Percentiles rank a stretch among this genome's conserved stretches.
phyloP scores from a whole-genome alignment of 2,888 invertebrate species.

The Sussaba pulchella region DNA sequence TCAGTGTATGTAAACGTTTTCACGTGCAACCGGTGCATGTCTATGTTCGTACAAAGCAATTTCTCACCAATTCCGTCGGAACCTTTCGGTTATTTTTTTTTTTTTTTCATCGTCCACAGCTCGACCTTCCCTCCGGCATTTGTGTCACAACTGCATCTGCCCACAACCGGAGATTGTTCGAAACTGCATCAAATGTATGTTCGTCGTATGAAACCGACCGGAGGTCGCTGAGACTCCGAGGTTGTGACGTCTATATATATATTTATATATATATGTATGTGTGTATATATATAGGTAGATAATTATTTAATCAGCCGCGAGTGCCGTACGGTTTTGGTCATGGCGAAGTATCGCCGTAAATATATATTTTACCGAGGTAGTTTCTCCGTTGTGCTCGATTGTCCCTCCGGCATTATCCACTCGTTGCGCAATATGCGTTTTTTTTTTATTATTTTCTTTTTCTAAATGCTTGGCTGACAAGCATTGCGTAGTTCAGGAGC shows the following conservation, averaged over 20 bases:
- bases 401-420: conserved; percentile 3
- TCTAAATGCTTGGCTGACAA: background rate
- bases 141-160: conserved; percentile 24
- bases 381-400: conserved; percentile 17
- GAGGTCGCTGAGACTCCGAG: conserved; percentile 19
- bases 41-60: background rate
- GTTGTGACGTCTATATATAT: no score
- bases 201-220: background rate
- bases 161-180: conserved; percentile 22
- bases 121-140: conserved; percentile 28
- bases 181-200: conserved; percentile 11
- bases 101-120: background rate
- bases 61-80: conserved; percentile 2
- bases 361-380: background rate
- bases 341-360: conserved; percentile 17
- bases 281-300: background rate
- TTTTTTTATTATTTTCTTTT: background rate
- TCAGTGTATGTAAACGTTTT: background rate
- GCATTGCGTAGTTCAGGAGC: conserved; percentile 3
- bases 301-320: conserved; percentile 32
- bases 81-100: conserved; percentile 30
- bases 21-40: background rate
- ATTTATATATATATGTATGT: no score
- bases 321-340: conserved; percentile 19
- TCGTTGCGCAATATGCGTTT: conserved; percentile 5